A percentile compares a stretch with the other conserved stretches of the same genome.
Conservation (phyloP, 2,888 invertebrate genomes). For the Gari tellinella region DNA sequence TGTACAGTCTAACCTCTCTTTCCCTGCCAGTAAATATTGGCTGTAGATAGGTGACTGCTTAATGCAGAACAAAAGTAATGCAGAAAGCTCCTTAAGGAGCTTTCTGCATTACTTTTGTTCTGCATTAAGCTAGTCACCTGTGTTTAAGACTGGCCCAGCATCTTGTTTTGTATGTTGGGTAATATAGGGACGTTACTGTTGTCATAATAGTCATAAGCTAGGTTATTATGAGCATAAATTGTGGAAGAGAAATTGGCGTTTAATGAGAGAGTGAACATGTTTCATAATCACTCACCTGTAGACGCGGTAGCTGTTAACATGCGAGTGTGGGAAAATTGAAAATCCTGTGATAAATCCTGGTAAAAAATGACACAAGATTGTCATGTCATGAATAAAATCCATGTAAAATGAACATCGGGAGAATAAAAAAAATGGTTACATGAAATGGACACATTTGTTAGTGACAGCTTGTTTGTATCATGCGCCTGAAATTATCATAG, state of each 20-base stretch:
- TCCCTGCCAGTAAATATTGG: no score
- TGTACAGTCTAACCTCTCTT: no score
- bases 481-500: neutral
- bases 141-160: no score
- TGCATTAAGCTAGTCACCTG: no score
- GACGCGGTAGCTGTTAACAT: conserved; percentile 35
- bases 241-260: conserved; percentile 15
- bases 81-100: no score
- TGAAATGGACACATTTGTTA: neutral
- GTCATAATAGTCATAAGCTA: no score
- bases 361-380: conserved; percentile 2
- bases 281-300: conserved; percentile 55
- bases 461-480: neutral
- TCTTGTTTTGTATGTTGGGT: no score
- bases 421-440: neutral
- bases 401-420: neutral
- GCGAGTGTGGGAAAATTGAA: conserved; percentile 62
- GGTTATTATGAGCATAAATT: neutral
- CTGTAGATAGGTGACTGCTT: no score
- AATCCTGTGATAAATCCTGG: conserved; percentile 43
- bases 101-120: no score
- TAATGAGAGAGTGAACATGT: conserved; percentile 43
- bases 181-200: no score
- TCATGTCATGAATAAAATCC: neutral
- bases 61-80: no score